Percentiles rank a stretch among this genome's conserved stretches.
These are phyloP conservation scores for Bombus picipes DNA, from an alignment of 1,140 invertebrate species.

Conservation along the genomic window DNA sequence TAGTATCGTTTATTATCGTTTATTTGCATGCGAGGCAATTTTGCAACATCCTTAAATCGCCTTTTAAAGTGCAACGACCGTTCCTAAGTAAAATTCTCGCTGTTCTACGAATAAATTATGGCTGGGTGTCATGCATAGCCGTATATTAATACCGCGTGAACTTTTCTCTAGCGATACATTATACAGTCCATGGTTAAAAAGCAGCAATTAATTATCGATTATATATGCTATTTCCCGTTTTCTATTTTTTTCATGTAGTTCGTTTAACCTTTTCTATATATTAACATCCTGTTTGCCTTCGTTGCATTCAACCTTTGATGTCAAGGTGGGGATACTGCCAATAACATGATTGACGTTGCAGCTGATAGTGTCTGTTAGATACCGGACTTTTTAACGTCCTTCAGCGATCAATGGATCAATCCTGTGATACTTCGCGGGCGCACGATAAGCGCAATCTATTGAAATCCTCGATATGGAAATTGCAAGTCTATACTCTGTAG, in stretches of 20 bases:
- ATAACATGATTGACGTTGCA: not conserved
- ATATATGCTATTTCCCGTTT: not conserved
- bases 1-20: not conserved
- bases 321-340: not conserved
- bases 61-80: not conserved
- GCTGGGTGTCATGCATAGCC: not conserved
- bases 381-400: not conserved
- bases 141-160: not conserved
- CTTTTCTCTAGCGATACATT: not conserved
- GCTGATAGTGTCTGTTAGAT: not conserved
- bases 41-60: not conserved
- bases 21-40: not conserved
- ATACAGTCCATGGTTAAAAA: not conserved
- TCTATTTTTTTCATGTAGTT: not conserved
- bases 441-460: not conserved
- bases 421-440: not conserved
- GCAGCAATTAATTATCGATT: not conserved
- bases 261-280: constrained; percentile 1
- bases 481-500: no score
- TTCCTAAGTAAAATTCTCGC: not conserved
- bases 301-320: not conserved
- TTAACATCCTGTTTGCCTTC: not conserved
- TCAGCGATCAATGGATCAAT: not conserved
- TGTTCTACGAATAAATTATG: constrained; percentile 2
- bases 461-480: not conserved